Evolutionary conservation across 64 coral and sea anemone genomes (phyloP).

Genomic region (Actinia tenebrosa): DNA sequence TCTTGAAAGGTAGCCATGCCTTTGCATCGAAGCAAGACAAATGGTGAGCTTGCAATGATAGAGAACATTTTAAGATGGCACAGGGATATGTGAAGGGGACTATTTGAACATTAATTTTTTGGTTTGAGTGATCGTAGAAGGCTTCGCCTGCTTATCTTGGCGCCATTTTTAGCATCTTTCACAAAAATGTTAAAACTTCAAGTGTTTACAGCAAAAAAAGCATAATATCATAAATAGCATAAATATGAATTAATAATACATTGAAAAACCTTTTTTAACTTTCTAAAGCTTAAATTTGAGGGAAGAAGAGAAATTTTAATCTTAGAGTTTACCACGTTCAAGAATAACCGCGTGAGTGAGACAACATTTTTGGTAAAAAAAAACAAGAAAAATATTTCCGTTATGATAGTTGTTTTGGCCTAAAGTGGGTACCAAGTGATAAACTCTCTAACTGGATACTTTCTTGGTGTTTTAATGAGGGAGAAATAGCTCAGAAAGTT

Average conservation of each 20-base stretch:
- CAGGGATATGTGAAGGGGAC: no score
- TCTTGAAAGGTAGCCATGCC: no score
- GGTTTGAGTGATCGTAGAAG: no score
- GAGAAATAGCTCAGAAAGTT: not conserved
- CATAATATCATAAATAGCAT: not conserved
- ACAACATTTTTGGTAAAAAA: no score
- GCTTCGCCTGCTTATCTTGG: not conserved
- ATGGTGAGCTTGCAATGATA: no score
- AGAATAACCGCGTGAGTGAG: no score
- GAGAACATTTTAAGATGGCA: no score
- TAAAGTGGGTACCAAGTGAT: not conserved
- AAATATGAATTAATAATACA: not conserved
- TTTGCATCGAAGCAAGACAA: no score
- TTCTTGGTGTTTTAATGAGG: not conserved
- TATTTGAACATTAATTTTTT: no score
- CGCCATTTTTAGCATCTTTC: not conserved
- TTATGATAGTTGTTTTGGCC: not conserved
- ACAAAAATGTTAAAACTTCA: not conserved
- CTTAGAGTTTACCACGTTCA: no score
- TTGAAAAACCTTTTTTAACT: not conserved
- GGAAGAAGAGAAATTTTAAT: no score
- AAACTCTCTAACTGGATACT: not conserved
- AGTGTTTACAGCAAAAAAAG: not conserved
- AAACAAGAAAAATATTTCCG: not conserved
- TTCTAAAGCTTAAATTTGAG: no score